These are phyloP conservation scores for Vannuccia rotundouncinata DNA, from an alignment of 2,888 invertebrate genomes.

Conservation along the genomic window DNA sequence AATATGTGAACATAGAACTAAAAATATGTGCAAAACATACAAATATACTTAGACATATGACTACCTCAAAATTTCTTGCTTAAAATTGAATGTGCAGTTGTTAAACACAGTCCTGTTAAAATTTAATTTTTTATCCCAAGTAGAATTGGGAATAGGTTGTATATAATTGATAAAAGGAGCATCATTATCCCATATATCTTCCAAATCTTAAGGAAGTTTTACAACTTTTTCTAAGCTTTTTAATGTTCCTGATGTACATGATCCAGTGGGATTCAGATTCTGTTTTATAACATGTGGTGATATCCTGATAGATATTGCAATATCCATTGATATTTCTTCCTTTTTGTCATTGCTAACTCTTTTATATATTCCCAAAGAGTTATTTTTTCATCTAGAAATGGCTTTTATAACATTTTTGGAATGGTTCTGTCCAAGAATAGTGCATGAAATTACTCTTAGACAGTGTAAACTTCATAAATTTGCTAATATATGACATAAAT, in stretches of 20 bases:
- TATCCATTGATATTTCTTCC: conserved; percentile 10
- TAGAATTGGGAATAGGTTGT: conserved; percentile 4
- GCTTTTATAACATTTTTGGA: conserved; percentile 5
- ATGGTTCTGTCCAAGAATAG: conserved; percentile 19
- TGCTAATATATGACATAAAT: conserved; percentile 10
- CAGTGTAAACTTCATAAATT: neutral
- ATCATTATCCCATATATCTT: conserved; percentile 13
- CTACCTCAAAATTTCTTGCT: neutral
- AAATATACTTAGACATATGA: neutral
- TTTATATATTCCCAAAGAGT: conserved; percentile 19
- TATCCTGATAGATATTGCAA: conserved; percentile 8
- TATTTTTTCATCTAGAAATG: neutral
- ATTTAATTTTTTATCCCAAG: neutral
- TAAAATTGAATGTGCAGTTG: conserved; percentile 24
- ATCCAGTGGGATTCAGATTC: conserved; percentile 1
- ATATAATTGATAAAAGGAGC: conserved; percentile 9
- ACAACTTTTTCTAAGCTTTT: neutral
- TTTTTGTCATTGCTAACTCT: conserved; percentile 2
- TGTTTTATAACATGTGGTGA: conserved; percentile 12
- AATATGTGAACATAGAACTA: neutral
- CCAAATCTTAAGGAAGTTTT: conserved; percentile 18
- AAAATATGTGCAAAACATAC: conserved; percentile 4
- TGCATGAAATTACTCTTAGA: conserved; percentile 7
- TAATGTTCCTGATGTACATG: neutral
- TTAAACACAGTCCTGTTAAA: conserved; percentile 2